Conservation (phyloP, 2,888 invertebrate genomes). For the Marronus borbonicus region DNA sequence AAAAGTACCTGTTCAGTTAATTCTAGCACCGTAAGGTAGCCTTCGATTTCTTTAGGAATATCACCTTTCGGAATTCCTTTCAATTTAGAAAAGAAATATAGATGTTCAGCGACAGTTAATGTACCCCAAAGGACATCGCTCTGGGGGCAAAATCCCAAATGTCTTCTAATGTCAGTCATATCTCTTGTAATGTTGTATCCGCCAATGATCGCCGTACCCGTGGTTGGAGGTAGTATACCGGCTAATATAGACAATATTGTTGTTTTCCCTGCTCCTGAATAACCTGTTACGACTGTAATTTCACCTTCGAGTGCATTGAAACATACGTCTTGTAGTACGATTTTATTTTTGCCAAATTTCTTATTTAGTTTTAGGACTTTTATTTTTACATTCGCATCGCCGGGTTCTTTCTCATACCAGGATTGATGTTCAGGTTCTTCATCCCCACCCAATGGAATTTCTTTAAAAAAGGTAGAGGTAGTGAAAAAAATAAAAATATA, state of each 20-base stretch:
- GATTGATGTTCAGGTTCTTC: too few relatives aligned
- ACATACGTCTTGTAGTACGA: constrained; percentile 79
- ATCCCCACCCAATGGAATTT: too few relatives aligned
- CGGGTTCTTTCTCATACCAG: constrained; percentile 72
- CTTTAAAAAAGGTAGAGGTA: background rate
- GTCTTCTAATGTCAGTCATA: constrained; percentile 77
- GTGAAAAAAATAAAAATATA: background rate
- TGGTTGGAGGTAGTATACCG: constrained; percentile 79
- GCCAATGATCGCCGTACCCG: constrained; percentile 81
- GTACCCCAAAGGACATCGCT: constrained; percentile 89
- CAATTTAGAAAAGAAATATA: constrained; percentile 85
- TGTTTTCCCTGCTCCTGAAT: constrained; percentile 88
- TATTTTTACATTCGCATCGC: constrained; percentile 71
- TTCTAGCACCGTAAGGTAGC: constrained; percentile 78
- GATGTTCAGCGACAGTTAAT: constrained; percentile 86
- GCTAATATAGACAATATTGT: constrained; percentile 95
- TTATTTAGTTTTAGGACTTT: constrained; percentile 76
- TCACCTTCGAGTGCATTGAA: constrained; percentile 90
- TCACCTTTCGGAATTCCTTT: constrained; percentile 74
- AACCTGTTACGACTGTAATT: constrained; percentile 87
- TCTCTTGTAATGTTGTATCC: constrained; percentile 81
- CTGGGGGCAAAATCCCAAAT: constrained; percentile 88
- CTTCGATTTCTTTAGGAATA: constrained; percentile 76
- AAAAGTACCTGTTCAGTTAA: constrained; percentile 76
- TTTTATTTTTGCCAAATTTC: constrained; percentile 72